Percentiles rank a stretch among this genome's conserved stretches.
Conservation (phyloP, 2,888 invertebrate species). For the Himalopsyche tibetana region DNA sequence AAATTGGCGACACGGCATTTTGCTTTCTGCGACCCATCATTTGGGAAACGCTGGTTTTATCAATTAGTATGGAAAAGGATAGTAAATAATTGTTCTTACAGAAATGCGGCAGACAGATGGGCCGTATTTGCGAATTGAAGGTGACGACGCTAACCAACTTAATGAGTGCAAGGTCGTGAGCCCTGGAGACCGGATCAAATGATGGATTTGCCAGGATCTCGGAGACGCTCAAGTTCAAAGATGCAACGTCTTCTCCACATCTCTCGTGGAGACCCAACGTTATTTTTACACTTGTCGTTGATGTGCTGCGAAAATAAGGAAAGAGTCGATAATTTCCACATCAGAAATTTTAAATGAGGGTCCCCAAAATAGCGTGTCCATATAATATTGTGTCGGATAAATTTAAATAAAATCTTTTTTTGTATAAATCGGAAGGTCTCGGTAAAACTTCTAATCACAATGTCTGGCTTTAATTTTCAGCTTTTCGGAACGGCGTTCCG, state of each 20-base stretch:
- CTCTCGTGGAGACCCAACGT: slow-evolving; percentile 77
- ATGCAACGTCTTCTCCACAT: slow-evolving; percentile 73
- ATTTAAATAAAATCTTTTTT: too few species aligned
- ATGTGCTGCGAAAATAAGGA: slow-evolving; percentile 4
- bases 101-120: slow-evolving; percentile 78
- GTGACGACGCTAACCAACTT: slow-evolving; percentile 75
- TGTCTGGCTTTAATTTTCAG: too few species aligned
- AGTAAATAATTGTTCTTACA: slow-evolving; percentile 68
- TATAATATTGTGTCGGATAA: too few species aligned
- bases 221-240: slow-evolving; percentile 74
- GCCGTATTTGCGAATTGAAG: slow-evolving; percentile 75
- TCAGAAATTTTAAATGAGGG: too few species aligned
- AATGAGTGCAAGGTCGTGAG: slow-evolving; percentile 79
- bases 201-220: slow-evolving; percentile 76
- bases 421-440: too few species aligned
- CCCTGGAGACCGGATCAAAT: slow-evolving; percentile 74
- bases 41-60: too few species aligned
- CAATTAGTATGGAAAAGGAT: too few species aligned
- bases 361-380: too few species aligned
- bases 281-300: slow-evolving; percentile 71
- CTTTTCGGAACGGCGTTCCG: too few species aligned
- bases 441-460: too few species aligned
- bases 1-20: too few species aligned
- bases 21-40: too few species aligned
- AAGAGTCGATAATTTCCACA: not conserved